phyloP scores from a whole-genome alignment of 2,888 invertebrate genomes.

The Cerastis rubricosa region DNA sequence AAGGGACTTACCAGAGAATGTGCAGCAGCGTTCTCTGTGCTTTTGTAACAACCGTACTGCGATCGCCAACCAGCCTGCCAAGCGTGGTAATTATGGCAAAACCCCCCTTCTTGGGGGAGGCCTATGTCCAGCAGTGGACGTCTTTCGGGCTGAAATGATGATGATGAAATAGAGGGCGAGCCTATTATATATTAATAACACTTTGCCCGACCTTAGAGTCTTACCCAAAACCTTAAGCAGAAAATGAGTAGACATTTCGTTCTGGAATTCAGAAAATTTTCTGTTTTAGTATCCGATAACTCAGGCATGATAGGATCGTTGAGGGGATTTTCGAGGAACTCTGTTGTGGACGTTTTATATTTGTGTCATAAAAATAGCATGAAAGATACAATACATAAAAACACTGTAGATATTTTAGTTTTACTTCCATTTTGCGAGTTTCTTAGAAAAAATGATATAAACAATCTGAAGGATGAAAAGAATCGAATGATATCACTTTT shows the following conservation, averaged over 20 bases:
- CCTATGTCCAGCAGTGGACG: too few species aligned
- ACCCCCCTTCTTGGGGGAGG: too few species aligned
- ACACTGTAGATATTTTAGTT: background rate
- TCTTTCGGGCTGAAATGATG: too few species aligned
- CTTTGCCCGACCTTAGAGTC: too few species aligned
- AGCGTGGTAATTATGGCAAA: too few species aligned
- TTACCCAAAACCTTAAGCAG: too few species aligned
- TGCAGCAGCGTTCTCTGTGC: too few species aligned
- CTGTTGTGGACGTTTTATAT: background rate
- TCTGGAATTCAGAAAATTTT: background rate
- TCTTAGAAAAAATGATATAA: background rate
- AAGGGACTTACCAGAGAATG: too few species aligned
- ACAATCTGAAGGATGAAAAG: background rate
- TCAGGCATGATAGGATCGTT: background rate
- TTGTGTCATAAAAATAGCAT: background rate
- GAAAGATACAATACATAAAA: background rate
- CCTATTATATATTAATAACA: too few species aligned
- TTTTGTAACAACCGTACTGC: too few species aligned
- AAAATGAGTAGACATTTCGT: background rate
- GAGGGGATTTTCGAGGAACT: background rate
- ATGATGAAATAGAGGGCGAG: too few species aligned
- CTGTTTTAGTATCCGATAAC: background rate
- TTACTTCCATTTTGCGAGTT: background rate
- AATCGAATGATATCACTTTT: background rate
- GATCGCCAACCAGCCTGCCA: too few species aligned